A percentile compares a stretch with the other conserved stretches of the same genome.
phyloP scores from a whole-genome alignment of 1,140 invertebrate species.

The Heliconius congener region DNA sequence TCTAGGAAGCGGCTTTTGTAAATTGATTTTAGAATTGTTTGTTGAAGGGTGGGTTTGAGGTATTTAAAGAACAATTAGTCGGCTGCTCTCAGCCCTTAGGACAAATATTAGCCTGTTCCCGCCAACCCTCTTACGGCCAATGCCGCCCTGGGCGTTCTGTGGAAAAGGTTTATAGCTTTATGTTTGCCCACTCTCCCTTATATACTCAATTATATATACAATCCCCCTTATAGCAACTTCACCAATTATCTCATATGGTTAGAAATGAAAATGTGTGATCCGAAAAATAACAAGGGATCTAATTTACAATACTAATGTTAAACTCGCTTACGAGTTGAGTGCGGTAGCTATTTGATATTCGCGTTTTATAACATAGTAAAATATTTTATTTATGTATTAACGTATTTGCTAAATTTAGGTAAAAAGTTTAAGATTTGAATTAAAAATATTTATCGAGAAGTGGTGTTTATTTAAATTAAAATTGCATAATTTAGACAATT shows the following conservation, averaged over 20 bases:
- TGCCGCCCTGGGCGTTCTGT: conserved; percentile 69
- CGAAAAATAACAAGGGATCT: conserved; percentile 11
- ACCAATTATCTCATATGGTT: conserved; percentile 52
- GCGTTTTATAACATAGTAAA: too few relatives aligned
- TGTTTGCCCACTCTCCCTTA: conserved; percentile 71
- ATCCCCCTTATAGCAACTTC: conserved; percentile 55
- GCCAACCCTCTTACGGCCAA: conserved; percentile 73
- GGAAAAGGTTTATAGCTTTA: conserved; percentile 67
- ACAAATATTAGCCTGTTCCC: conserved; percentile 78
- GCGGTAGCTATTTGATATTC: too few relatives aligned
- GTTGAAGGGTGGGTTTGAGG: conserved; percentile 62
- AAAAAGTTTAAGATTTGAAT: too few relatives aligned
- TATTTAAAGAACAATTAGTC: conserved; percentile 81
- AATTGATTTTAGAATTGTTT: conserved; percentile 76
- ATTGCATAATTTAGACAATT: too few relatives aligned
- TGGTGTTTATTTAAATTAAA: too few relatives aligned
- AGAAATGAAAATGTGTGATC: conserved; percentile 16
- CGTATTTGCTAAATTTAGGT: too few relatives aligned
- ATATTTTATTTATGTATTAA: too few relatives aligned
- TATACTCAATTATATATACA: conserved; percentile 53
- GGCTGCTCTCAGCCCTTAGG: conserved; percentile 73
- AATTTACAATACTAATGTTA: not conserved
- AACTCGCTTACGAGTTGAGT: too few relatives aligned
- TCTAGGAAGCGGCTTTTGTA: conserved; percentile 59
- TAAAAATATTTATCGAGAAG: too few relatives aligned